Base-by-base conservation (phyloP, 2,797 vertebrate genomes). In the Darevskia mixta region DNA sequence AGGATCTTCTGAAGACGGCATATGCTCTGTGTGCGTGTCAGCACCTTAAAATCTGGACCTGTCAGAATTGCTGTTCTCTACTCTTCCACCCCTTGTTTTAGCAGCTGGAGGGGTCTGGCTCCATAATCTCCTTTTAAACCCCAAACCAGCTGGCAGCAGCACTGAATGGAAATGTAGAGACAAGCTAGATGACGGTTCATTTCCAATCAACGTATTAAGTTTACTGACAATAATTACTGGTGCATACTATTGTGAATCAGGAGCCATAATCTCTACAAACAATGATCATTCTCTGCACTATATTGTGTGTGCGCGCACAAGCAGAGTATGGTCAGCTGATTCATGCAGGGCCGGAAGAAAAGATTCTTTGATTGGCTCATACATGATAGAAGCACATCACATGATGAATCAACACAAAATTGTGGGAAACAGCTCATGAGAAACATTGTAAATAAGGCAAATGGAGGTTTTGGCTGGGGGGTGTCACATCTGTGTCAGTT, bases 231-330 rank as follows among this genome's bases (percentile, higher is more conserved):
- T 13, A 25, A 71, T 71, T 67, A 41, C 7, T 77, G 67, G n/a
- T 8, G 3, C 6, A 27, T 13, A n/a, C n/a, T 35, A n/a, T 76
- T 85, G 32, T n/a, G 27, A 76, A 38, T 32, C 15, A 8, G 73
- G 41, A 49, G 11, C 13, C 38, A 32, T 58, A n/a, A 88, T 87
- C 38, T 89, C 83, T 90, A 45, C 6, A 29, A 64, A 23, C 4
- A 72, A 64, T 27, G n/a, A 64, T 58, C 15, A 85, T 75, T 95
- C n/a, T 73, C 55, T 86, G 17, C 6, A 76, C 45, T 2, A 69
- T n/a, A 64, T 15, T 67, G 27, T 35, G 13, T 83, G 64, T 49
- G 8, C 8, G 32, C 1, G 11, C 35, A 83, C 83, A 38, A 17
- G 23, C 11, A n/a, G 9, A 55, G 3, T 9, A 18, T 17, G 17